Conservation (phyloP, 2,113 vertebrate genomes). For the Steatornis caripensis region DNA sequence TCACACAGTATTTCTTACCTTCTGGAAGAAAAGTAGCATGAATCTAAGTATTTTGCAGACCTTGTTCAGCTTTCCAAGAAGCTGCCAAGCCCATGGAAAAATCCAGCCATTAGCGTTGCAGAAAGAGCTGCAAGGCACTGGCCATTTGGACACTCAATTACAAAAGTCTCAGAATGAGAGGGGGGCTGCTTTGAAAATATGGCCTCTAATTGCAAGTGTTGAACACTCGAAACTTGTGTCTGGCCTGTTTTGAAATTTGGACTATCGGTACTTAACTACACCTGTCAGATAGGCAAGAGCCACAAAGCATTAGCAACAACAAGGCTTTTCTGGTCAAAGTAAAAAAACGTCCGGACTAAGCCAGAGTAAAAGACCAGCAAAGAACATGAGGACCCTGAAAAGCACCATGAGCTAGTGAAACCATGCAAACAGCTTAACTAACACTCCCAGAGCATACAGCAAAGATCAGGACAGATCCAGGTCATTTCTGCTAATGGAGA, state of each 20-base stretch:
- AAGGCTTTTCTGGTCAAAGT: background rate
- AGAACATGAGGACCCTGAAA: background rate
- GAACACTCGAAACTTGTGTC: background rate
- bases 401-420: background rate
- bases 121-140: background rate
- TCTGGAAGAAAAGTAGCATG: background rate
- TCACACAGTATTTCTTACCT: background rate
- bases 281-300: background rate
- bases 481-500: background rate
- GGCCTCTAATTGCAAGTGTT: background rate
- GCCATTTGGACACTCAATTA: background rate
- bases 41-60: background rate
- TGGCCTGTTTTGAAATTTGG: background rate
- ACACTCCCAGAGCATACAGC: background rate
- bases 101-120: background rate
- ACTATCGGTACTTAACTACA: background rate
- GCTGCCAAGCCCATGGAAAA: background rate
- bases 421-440: background rate
- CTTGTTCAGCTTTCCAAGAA: background rate
- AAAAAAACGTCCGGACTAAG: background rate
- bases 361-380: background rate
- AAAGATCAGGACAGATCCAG: background rate
- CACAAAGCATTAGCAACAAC: background rate
- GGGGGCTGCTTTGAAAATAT: background rate
- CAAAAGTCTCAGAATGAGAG: background rate